A percentile compares a stretch with the other conserved stretches of the same genome.
Evolutionary conservation across 1,140 invertebrate genomes (phyloP).

Genomic region (Pollicipes pollicipes): DNA sequence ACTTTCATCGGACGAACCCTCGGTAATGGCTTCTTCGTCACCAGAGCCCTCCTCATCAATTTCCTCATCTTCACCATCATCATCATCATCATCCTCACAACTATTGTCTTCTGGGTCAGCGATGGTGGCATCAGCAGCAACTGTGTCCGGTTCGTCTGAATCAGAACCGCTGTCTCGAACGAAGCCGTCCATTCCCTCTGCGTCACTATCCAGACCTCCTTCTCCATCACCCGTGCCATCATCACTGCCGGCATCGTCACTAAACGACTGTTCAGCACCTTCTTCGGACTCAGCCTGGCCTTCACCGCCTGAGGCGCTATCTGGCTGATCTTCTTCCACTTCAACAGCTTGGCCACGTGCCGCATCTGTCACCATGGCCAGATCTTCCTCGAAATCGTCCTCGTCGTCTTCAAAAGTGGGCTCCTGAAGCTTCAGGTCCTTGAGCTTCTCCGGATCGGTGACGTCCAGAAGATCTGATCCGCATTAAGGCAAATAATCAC

Average conservation of each 20-base stretch:
- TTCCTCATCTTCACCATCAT: not conserved
- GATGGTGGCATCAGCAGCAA: no score
- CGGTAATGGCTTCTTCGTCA: no score
- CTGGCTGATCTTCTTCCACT: not conserved
- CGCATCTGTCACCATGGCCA: not conserved
- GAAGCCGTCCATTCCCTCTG: not conserved
- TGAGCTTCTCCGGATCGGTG: not conserved
- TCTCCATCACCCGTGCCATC: not conserved
- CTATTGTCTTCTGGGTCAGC: no score
- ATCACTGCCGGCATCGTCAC: not conserved
- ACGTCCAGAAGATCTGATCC: not conserved
- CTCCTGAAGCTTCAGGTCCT: not conserved
- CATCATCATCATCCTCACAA: not conserved
- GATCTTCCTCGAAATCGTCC: not conserved
- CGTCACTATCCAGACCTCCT: no score
- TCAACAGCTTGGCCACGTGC: not conserved
- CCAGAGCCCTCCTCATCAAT: not conserved
- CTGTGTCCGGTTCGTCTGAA: not conserved
- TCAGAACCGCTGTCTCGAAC: no score
- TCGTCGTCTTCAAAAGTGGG: not conserved
- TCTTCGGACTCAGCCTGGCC: not conserved
- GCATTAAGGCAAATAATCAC: no score
- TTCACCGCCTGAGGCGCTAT: not conserved
- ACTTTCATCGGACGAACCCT: no score
- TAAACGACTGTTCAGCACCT: not conserved